A percentile compares a stretch with the other conserved stretches of the same genome.
Evolutionary conservation across 64 coral and sea anemone genomes (phyloP).

Genomic region (Pocillopora damicornis): DNA sequence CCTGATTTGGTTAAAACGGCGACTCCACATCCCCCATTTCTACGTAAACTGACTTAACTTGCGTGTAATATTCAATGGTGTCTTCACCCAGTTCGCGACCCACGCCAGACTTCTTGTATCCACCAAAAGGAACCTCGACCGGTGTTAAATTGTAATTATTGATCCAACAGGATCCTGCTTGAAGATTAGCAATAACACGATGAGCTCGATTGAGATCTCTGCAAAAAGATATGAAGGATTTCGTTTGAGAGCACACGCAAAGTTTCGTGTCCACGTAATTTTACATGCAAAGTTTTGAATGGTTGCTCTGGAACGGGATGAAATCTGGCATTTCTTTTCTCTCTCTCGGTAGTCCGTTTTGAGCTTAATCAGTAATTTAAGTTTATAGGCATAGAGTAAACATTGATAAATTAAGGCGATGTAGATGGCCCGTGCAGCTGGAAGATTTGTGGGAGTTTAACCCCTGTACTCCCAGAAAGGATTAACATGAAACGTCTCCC

Average conservation of each 20-base stretch:
- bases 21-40: slow-evolving; percentile 88
- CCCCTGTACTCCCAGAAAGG: too few species aligned
- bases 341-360: too few species aligned
- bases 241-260: neutral
- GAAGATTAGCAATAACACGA: slow-evolving; percentile 65
- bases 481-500: too few species aligned
- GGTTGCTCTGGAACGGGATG: too few species aligned
- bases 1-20: slow-evolving; percentile 55
- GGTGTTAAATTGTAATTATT: slow-evolving; percentile 84
- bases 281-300: too few species aligned
- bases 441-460: too few species aligned
- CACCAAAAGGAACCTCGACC: slow-evolving; percentile 81
- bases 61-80: slow-evolving; percentile 77
- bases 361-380: too few species aligned
- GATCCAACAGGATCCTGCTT: slow-evolving; percentile 89
- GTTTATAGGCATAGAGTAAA: too few species aligned
- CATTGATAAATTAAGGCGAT: too few species aligned
- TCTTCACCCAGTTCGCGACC: slow-evolving; percentile 78
- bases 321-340: too few species aligned
- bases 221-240: neutral
- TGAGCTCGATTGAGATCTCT: slow-evolving; percentile 87
- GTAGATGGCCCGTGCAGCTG: too few species aligned
- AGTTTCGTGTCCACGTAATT: too few species aligned
- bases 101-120: slow-evolving; percentile 94
- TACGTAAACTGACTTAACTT: slow-evolving; percentile 91